Percentiles rank a stretch among this genome's conserved stretches.
Conservation (phyloP, 1,140 invertebrate species). For the Chionoecetes opilio region DNA sequence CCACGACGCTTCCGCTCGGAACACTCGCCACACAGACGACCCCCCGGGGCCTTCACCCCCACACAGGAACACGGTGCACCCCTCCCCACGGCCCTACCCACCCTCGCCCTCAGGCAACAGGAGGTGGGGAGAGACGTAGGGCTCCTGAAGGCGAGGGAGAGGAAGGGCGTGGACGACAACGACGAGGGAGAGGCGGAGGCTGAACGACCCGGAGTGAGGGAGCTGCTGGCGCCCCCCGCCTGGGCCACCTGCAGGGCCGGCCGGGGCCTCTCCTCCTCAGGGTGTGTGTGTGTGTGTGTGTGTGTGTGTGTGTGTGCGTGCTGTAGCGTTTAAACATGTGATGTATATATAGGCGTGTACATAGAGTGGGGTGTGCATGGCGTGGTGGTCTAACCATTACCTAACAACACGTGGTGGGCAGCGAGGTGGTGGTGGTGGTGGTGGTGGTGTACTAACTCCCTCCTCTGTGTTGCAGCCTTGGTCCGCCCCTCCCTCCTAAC, state of each 20-base stretch:
- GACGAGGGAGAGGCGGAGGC: background rate
- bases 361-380: no score
- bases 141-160: background rate
- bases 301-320: background rate
- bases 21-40: conserved; percentile 65
- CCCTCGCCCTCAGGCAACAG: conserved; percentile 24
- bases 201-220: conserved; percentile 27
- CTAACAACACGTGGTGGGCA: background rate
- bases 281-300: conserved; percentile 46
- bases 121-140: background rate
- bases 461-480: conserved; percentile 69
- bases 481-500: conserved; percentile 73
- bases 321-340: no score
- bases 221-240: conserved; percentile 53
- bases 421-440: background rate
- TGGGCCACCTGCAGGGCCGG: conserved; percentile 72
- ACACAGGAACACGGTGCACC: conserved; percentile 55
- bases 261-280: conserved; percentile 62
- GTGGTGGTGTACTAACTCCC: conserved; percentile 42
- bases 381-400: no score
- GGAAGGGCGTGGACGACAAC: background rate
- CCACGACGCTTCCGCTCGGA: conserved; percentile 71
- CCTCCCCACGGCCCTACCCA: no score
- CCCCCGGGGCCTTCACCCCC: conserved; percentile 38
- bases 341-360: no score